Evolutionary conservation across 2,888 invertebrate genomes (phyloP), one percentile per base, ranked within the genome.

Genomic region (Temnothorax rugatulus): DNA sequence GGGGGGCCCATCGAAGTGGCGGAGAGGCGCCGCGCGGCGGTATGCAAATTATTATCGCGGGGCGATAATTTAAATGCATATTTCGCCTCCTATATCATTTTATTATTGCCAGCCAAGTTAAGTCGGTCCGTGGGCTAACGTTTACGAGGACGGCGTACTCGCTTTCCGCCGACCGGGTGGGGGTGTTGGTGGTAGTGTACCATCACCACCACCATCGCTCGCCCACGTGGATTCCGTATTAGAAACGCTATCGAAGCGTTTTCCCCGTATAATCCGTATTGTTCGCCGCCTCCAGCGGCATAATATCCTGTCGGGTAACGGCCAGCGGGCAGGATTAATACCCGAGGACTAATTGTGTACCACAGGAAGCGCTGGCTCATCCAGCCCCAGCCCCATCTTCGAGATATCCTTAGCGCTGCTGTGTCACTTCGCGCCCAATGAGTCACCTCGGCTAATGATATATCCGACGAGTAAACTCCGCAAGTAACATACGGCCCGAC

Each of bases 11-110:
- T 90, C 90, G 90, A 90, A 90, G 89, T 89, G 89, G 89, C 87
- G 84, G 89, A 87, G 88, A 85, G 90, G 93, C 90, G 92, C 90
- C 92, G 91, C 92, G 91, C 92, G 93, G 94, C 88, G 93, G 93
- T 94, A 94, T 94, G 95, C 94, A 94, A 95, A 95, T 95, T 95
- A 95, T 94, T 95, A 95, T 95, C 94, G 94, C 94, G 92, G 93
- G 93, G 94, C 94, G 95, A 95, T 95, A 95, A 95, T 95, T 95
- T 95, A 95, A 95, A 95, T 95, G 95, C 94, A 95, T 95, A 95
- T 95, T 95, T 94, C 92, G 94, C 94, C 94, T 94, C 94, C 95
- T 95, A 95, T 94, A 95, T 95, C 95, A 95, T 94, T 94, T 95
- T 94, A 93, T 95, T 95, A 95, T 95, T 94, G 95, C 95, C 93